Conservation (phyloP, 2,888 invertebrate genomes). For the Icerya purchasi region DNA sequence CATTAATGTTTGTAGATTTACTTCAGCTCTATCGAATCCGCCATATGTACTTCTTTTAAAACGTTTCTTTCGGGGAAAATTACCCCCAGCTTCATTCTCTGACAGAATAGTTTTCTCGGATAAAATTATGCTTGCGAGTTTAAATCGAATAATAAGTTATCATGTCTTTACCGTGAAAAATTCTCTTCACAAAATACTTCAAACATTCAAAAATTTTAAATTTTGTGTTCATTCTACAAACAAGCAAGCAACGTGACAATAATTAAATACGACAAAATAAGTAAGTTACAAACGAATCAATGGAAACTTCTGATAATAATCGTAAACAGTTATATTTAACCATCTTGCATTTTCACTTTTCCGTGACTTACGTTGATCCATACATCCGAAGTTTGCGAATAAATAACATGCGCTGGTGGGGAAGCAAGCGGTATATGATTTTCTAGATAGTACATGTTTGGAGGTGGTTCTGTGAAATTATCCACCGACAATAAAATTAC, state of each 20-base stretch:
- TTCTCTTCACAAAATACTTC: too few species aligned
- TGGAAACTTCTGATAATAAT: not conserved
- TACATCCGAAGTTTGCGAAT: constrained; percentile 38
- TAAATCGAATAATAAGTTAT: too few species aligned
- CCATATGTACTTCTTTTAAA: too few species aligned
- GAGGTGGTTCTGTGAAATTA: constrained; percentile 39
- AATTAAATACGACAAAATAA: not conserved
- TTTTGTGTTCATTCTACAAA: too few species aligned
- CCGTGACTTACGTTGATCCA: constrained; percentile 71
- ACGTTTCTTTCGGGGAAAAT: too few species aligned
- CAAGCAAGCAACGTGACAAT: not conserved
- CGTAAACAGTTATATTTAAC: not conserved
- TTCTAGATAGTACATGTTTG: constrained; percentile 18
- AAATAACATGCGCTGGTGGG: constrained; percentile 25
- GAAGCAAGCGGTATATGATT: constrained; percentile 18
- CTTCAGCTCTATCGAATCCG: too few species aligned
- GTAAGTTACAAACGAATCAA: not conserved
- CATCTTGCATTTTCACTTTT: not conserved
- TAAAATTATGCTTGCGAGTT: too few species aligned
- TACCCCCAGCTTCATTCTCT: too few species aligned
- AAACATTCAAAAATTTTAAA: too few species aligned
- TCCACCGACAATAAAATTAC: constrained; percentile 59
- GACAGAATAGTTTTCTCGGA: too few species aligned
- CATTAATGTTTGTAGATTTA: too few species aligned
- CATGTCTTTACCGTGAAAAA: too few species aligned